Conservation (phyloP, 2,797 vertebrate species). For the Premnoplex brunnescens region DNA sequence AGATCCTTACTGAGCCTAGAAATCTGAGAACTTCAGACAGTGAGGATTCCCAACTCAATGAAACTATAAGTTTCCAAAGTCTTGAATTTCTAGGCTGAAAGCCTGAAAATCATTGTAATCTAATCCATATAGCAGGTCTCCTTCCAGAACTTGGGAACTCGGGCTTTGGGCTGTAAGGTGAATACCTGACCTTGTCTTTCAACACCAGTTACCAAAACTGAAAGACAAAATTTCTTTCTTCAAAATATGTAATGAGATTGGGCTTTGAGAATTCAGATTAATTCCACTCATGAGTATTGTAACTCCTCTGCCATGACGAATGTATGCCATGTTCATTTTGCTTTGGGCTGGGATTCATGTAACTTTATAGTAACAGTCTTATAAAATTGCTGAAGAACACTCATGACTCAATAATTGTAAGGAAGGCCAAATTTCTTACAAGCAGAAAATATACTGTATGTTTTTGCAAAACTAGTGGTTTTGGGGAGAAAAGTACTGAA, state of each 20-base stretch:
- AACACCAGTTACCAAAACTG: neutral
- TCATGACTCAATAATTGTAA: neutral
- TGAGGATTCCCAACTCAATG: neutral
- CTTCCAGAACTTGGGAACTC: neutral
- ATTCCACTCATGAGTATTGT: neutral
- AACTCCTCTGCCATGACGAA: neutral
- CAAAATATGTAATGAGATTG: neutral
- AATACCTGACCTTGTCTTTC: neutral
- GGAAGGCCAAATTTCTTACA: neutral
- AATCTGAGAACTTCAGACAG: neutral
- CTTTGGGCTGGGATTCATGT: neutral
- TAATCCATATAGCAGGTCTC: neutral
- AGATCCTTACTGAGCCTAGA: neutral
- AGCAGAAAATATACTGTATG: neutral
- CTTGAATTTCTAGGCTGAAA: neutral
- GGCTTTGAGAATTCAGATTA: neutral
- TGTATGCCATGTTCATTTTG: neutral
- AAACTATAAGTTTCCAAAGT: neutral
- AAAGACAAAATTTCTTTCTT: neutral
- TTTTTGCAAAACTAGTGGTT: neutral
- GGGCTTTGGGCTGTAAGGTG: neutral
- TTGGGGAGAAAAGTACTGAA: neutral
- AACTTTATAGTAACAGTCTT: neutral
- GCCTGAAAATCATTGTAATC: neutral
- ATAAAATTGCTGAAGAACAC: neutral